A percentile compares a stretch with the other conserved stretches of the same genome.
Conservation (phyloP, 2,113 vertebrate species). For the Stigmatopora argus region DNA sequence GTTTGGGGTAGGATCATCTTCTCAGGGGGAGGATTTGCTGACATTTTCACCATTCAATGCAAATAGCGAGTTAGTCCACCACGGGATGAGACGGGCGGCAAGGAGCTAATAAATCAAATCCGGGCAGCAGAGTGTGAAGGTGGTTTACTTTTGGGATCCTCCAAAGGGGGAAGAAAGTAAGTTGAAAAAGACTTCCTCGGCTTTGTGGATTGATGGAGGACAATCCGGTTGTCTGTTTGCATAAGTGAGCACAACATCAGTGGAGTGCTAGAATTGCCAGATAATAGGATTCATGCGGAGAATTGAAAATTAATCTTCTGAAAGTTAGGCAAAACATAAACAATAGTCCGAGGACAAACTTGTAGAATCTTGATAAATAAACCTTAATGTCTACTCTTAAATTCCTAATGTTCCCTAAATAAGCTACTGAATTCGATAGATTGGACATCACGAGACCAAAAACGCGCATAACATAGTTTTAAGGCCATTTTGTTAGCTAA, state of each 20-base stretch:
- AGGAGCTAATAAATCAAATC: constrained; percentile 8
- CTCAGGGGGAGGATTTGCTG: constrained; percentile 6
- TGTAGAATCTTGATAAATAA: not conserved
- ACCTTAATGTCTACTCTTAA: not conserved
- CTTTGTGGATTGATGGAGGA: not conserved
- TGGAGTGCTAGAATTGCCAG: not conserved
- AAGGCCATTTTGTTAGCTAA: too few relatives aligned
- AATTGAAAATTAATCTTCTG: not conserved
- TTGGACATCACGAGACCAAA: too few relatives aligned
- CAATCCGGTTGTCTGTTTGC: constrained; percentile 1
- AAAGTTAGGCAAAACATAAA: not conserved
- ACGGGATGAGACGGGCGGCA: not conserved
- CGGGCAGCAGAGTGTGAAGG: constrained; percentile 8
- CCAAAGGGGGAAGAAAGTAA: not conserved
- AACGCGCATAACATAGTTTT: too few relatives aligned
- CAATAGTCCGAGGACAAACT: not conserved
- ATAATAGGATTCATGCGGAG: not conserved
- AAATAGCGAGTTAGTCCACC: not conserved
- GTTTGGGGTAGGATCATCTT: not conserved
- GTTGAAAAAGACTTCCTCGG: not conserved
- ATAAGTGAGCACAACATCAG: not conserved
- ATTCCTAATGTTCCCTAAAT: too few relatives aligned
- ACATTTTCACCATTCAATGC: constrained; percentile 10
- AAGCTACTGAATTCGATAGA: too few relatives aligned
- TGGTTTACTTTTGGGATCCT: constrained; percentile 9